These are phyloP conservation scores for Meghimatium bilineatum DNA, from an alignment of 2,888 invertebrate species.

Conservation along the genomic window DNA sequence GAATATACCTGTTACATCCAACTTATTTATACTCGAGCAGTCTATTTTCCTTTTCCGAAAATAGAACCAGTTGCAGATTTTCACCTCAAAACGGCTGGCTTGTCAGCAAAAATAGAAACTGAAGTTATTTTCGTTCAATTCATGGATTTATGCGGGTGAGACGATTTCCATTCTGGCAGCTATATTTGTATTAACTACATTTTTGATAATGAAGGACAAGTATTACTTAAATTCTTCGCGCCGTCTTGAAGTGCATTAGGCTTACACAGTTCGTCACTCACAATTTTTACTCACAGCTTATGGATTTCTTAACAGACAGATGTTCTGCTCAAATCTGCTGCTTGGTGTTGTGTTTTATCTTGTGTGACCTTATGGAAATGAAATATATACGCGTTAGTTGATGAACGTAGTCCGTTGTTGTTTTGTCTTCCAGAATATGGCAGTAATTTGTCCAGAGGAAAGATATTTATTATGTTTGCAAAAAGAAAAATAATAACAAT, in stretches of 20 bases:
- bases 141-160: constrained; percentile 60
- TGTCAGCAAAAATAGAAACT: constrained; percentile 70
- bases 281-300: neutral
- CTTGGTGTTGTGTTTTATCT: constrained; percentile 12
- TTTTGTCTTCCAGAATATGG: neutral
- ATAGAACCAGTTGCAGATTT: constrained; percentile 64
- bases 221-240: constrained; percentile 30
- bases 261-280: constrained; percentile 11
- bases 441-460: no score
- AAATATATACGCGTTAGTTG: constrained; percentile 20
- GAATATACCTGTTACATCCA: constrained; percentile 45
- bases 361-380: constrained; percentile 1
- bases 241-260: constrained; percentile 26
- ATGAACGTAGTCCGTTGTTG: neutral
- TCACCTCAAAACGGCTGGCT: constrained; percentile 59
- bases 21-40: constrained; percentile 48
- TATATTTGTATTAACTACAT: constrained; percentile 50
- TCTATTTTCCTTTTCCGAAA: constrained; percentile 65
- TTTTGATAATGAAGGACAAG: constrained; percentile 45
- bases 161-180: constrained; percentile 54
- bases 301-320: neutral
- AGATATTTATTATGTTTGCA: no score
- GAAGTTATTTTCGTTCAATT: constrained; percentile 67
- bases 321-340: constrained; percentile 11
- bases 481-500: no score